Base-by-base conservation (phyloP, 2,888 invertebrate species). In the Halictus ligatus region DNA sequence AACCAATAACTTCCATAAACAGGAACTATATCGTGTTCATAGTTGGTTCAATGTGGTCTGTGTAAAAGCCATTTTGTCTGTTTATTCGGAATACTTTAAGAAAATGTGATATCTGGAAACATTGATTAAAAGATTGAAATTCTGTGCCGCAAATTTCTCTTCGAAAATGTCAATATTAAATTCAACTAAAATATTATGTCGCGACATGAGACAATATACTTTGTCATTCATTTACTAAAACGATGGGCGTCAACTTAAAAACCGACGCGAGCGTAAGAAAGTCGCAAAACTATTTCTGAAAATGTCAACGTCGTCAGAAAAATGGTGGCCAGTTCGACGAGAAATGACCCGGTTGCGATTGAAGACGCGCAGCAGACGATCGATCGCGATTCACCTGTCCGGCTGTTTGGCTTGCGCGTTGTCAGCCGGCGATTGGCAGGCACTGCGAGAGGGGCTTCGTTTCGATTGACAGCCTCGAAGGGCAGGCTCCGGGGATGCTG, bases 401-500 rank as follows among this genome's bases (percentile, higher is more conserved):
- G 73, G 67, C 13, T 29, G 64, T n/a, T 58, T n/a, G 58, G n/a
- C 10, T n/a, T n/a, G 58, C 21, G 15, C 74, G 46, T 21, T 40
- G 29, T 48, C 58, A 21, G 40, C 64, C 46, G 13, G 18, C 21
- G 71, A 40, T 21, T 46, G 75, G 46, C 40, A 75, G 40, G 25
- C 35, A 13, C 40, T 75, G 8, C 29, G 76, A 25, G 71, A 46
- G 25, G 92, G 40, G 6, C 89, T 89, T 25, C 85, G 89, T 78
- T 94, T 91, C 6, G 94, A 94, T 81, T 92, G 92, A 12, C 92
- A 88, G 13, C 73, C 18, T 15, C 89, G 88, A 50, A 89, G 81
- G 43, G 87, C 72, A 21, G 81, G 83, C n/a, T 87, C 88, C 0
- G 91, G 87, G 43, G 89, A 86, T 18, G 82, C 77, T 35, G 89